Percentiles rank a stretch among this genome's conserved stretches.
phyloP scores from a whole-genome alignment of 1,140 invertebrate species.

The Yoshiicerus persimilis region DNA sequence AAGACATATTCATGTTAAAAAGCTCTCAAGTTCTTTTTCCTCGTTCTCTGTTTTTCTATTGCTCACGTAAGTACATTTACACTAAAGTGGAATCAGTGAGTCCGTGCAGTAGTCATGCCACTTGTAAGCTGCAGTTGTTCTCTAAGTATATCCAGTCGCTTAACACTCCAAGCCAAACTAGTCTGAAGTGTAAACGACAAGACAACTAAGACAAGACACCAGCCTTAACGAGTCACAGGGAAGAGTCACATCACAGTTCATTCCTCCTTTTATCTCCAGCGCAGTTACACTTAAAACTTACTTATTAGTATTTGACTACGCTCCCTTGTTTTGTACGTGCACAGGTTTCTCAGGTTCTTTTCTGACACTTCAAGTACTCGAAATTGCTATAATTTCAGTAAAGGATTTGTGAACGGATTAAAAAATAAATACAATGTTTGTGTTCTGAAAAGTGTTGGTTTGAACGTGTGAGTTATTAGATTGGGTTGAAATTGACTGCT shows the following conservation, averaged over 20 bases:
- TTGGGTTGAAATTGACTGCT: too few species aligned
- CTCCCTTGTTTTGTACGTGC: background rate
- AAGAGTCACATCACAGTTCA: background rate
- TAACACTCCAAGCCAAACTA: background rate
- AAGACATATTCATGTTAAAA: background rate
- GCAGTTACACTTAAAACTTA: background rate
- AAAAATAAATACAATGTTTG: background rate
- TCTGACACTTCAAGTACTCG: too few species aligned
- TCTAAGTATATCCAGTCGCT: background rate
- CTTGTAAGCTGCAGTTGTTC: background rate
- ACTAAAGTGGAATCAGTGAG: background rate
- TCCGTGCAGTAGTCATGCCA: background rate
- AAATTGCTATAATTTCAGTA: too few species aligned
- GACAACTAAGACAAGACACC: too few species aligned
- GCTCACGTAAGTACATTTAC: background rate
- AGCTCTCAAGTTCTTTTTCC: background rate
- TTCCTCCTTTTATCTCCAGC: conserved; percentile 8
- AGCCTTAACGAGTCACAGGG: background rate
- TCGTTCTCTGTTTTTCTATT: background rate
- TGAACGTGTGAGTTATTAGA: too few species aligned
- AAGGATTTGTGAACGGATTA: background rate
- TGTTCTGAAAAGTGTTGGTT: too few species aligned
- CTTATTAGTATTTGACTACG: background rate
- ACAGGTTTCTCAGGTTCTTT: too few species aligned
- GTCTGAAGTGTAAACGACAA: background rate